Evolutionary conservation across 2,113 vertebrate species (phyloP).

Genomic region (Leucoraja erinaceus): DNA sequence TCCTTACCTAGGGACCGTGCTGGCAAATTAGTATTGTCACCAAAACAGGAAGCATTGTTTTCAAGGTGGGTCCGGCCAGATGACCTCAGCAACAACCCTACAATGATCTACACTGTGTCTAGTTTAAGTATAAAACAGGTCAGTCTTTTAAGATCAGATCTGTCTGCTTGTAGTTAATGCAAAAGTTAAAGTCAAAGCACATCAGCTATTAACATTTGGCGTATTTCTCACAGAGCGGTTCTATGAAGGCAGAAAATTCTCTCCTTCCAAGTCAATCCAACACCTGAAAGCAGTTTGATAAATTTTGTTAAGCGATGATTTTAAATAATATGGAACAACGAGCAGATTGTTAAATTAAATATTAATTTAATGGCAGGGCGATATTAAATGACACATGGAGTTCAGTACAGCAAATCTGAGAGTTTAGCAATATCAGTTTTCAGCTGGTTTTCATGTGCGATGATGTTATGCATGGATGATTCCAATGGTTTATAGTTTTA

Average conservation of each 20-base stretch:
- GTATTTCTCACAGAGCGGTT: neutral
- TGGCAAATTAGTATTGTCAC: slow-evolving; percentile 85
- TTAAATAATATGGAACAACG: neutral
- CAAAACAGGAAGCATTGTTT: slow-evolving; percentile 91
- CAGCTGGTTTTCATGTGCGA: neutral
- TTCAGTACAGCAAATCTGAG: neutral
- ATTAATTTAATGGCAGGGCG: neutral
- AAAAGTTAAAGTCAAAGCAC: neutral
- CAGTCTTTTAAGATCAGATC: slow-evolving; percentile 36
- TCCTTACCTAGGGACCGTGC: slow-evolving; percentile 70
- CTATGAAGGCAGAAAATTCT: neutral
- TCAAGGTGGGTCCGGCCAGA: slow-evolving; percentile 89
- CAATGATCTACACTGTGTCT: slow-evolving; percentile 97
- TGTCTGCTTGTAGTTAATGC: neutral
- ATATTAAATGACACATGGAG: neutral
- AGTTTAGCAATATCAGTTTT: neutral
- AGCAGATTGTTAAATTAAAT: too few species aligned
- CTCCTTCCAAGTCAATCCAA: neutral
- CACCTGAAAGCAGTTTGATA: neutral
- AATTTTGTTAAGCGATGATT: neutral
- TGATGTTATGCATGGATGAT: neutral
- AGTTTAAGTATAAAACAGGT: slow-evolving; percentile 99
- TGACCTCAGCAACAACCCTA: slow-evolving; percentile 87
- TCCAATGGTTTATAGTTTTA: neutral
- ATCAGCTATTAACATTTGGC: neutral